phyloP scores from a whole-genome alignment of 2,888 invertebrate genomes.

The Anoncus sp. region DNA sequence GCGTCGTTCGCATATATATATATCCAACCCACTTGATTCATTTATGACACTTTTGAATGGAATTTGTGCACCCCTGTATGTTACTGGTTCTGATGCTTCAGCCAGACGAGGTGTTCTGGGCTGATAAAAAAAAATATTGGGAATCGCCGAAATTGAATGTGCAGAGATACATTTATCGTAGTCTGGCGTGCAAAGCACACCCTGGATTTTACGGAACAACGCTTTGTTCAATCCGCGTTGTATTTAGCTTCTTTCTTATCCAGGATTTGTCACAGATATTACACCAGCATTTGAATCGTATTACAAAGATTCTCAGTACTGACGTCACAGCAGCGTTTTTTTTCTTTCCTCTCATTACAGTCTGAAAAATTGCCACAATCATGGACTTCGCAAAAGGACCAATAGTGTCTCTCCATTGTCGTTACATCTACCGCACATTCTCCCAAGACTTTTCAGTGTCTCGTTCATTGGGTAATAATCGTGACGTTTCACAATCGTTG shows the following conservation, averaged over 20 bases:
- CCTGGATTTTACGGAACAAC: conserved; percentile 10
- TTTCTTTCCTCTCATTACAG: too few relatives aligned
- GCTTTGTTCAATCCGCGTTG: background rate
- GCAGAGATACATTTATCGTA: conserved; percentile 45
- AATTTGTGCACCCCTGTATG: conserved; percentile 20
- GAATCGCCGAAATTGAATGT: conserved; percentile 50
- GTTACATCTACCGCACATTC: conserved; percentile 55
- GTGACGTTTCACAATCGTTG: conserved; percentile 64
- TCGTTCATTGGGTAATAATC: conserved; percentile 50
- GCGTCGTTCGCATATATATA: conserved; percentile 6
- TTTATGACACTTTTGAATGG: conserved; percentile 59
- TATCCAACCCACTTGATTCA: conserved; percentile 51
- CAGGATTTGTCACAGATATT: too few relatives aligned
- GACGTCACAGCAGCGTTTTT: too few relatives aligned
- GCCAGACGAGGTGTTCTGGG: conserved; percentile 51
- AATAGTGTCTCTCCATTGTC: too few relatives aligned
- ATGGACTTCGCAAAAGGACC: background rate
- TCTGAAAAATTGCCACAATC: too few relatives aligned
- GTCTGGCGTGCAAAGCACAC: conserved; percentile 31
- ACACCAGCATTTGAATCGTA: too few relatives aligned
- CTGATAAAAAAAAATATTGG: conserved; percentile 59
- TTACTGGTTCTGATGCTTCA: conserved; percentile 20
- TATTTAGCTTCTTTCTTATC: too few relatives aligned
- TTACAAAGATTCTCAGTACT: too few relatives aligned
- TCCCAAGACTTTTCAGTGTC: conserved; percentile 49